A percentile compares a stretch with the other conserved stretches of the same genome.
phyloP scores from a whole-genome alignment of 2,113 vertebrate species.

The Lasiurus borealis region DNA sequence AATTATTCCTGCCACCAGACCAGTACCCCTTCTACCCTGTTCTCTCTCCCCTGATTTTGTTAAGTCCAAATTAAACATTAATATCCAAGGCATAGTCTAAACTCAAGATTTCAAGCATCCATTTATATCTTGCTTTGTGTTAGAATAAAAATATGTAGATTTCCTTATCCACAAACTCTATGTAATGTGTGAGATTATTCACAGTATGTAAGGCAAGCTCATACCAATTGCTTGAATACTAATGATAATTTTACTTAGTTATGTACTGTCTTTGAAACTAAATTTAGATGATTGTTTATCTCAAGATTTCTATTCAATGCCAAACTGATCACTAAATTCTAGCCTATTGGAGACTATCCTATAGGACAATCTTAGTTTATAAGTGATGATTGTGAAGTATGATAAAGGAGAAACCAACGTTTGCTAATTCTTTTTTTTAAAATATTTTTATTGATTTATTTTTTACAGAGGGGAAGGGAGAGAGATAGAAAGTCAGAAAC shows the following conservation, averaged over 20 bases:
- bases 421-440: not conserved
- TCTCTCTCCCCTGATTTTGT: not conserved
- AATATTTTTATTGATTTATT: too few species aligned
- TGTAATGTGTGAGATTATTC: not conserved
- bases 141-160: slow-evolving; percentile 5
- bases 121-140: slow-evolving; percentile 18
- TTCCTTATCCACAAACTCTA: not conserved
- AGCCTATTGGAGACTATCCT: not conserved
- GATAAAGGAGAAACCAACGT: not conserved
- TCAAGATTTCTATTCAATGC: not conserved
- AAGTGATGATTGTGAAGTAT: slow-evolving; percentile 13
- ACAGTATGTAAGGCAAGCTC: not conserved
- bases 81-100: not conserved
- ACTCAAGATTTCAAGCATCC: not conserved
- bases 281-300: not conserved
- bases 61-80: not conserved
- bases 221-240: not conserved
- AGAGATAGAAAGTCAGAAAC: too few species aligned
- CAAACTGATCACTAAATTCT: slow-evolving; percentile 32
- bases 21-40: not conserved
- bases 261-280: slow-evolving; percentile 28
- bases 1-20: not conserved
- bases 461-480: too few species aligned
- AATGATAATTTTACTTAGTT: not conserved
- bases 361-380: not conserved